Evolutionary conservation across 2,113 vertebrate species (phyloP).

Genomic region (Bos indicus): DNA sequence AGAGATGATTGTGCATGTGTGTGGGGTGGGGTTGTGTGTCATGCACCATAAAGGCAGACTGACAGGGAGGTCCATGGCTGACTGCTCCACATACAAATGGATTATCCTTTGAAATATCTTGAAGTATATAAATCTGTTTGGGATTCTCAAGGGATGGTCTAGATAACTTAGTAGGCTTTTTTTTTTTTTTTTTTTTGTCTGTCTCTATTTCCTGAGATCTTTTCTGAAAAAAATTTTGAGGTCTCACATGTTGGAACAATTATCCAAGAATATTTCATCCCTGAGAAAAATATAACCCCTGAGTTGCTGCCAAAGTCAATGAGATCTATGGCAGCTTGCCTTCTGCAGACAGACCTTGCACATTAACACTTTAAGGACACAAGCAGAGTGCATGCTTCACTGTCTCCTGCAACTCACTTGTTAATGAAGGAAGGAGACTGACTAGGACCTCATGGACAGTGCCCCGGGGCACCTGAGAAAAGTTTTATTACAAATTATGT

Average conservation of each 20-base stretch:
- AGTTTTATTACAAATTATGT: conserved; percentile 21
- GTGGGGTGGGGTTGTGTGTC: neutral
- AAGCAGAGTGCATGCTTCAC: conserved; percentile 9
- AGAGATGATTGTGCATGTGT: neutral
- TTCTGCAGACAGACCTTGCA: conserved; percentile 68
- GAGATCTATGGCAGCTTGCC: conserved; percentile 70
- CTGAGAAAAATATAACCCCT: conserved; percentile 75
- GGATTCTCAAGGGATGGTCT: conserved; percentile 46
- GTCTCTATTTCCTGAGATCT: conserved; percentile 59
- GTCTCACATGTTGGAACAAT: conserved; percentile 74
- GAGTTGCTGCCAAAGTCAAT: conserved; percentile 71
- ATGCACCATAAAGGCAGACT: neutral
- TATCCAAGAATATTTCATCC: conserved; percentile 77
- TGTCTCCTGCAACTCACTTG: conserved; percentile 33
- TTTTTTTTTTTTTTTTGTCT: conserved; percentile 30
- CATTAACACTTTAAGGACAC: conserved; percentile 68
- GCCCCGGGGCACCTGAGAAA: neutral
- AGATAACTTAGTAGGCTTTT: conserved; percentile 53
- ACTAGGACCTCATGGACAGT: neutral
- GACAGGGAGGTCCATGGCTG: conserved; percentile 28
- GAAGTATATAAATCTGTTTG: conserved; percentile 43
- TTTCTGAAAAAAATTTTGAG: conserved; percentile 43
- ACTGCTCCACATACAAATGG: neutral
- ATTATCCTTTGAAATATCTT: conserved; percentile 44
- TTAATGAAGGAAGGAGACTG: conserved; percentile 21